Evolutionary conservation across 2,797 vertebrate species (phyloP), one percentile per base, ranked within the genome.

Genomic region (Artibeus lituratus): DNA sequence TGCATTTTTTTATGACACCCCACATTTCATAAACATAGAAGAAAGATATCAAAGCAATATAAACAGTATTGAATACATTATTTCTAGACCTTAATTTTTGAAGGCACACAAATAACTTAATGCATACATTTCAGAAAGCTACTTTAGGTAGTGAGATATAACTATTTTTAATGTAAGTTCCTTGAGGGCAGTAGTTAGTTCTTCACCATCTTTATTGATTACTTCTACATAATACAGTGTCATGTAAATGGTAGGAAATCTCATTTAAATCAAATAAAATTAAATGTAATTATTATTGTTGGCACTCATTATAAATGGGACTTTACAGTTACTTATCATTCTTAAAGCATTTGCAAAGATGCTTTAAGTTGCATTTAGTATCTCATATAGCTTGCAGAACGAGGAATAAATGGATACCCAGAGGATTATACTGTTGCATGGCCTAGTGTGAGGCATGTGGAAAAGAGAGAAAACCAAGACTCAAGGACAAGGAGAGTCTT

Each of bases 121-220:
- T 83, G 42, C 11, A 59, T 55, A 92, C 21, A 81, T 84, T 92
- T 95, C 11, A 67, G 51, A 91, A 88, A 83, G 19, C n/a, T 73
- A 47, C 14, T 85, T 59, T 84, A 59, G 5, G 6, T 90, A 81
- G 72, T 87, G 83, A 55, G 16, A 88, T 74, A 90, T 26, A 72
- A 80, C 69, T 95, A 92, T 85, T 90, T 87, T 87, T 93, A 81
- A 78, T 72, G 24, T 49, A 35, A 78, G 7, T 87, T 84, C 24
- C 57, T 89, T 87, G 39, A 90, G 35, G 57, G 44, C n/a, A 93
- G 24, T 47, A 47, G 37, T 44, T 72, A 89, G 78, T 95, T 78
- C 57, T 86, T 74, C 51, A 29, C 55, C 32, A 78, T 70, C 35
- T 74, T 90, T 92, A 80, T 69, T 87, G 70, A 70, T 26, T 69